Percentiles rank a stretch among this genome's conserved stretches.
Conservation (phyloP, 2,888 invertebrate genomes). For the Peribatodes rhomboidaria region DNA sequence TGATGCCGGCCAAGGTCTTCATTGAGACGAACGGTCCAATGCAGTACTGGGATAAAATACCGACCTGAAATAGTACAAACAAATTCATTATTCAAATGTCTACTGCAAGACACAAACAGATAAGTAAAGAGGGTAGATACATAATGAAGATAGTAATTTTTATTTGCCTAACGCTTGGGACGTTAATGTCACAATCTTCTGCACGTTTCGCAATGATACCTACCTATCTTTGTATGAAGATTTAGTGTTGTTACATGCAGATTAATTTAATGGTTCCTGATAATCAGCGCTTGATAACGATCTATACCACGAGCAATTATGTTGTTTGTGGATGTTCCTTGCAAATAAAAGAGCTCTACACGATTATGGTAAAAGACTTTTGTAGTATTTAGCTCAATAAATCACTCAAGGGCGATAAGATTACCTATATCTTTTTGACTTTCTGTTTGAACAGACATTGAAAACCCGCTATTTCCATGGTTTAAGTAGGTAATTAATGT, state of each 20-base stretch:
- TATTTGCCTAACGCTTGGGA: background rate
- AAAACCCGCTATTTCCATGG: constrained; percentile 31
- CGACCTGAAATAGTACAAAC: constrained; percentile 77
- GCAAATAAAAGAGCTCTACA: constrained; percentile 33
- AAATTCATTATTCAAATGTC: constrained; percentile 8
- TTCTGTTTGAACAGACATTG: constrained; percentile 5
- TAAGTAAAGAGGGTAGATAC: constrained; percentile 1
- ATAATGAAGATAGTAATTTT: constrained; percentile 2
- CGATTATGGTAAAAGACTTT: constrained; percentile 20
- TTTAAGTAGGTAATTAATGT: constrained; percentile 28
- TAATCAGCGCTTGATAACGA: constrained; percentile 19
- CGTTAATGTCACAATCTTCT: background rate
- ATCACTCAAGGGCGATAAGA: constrained; percentile 13
- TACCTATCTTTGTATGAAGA: constrained; percentile 15
- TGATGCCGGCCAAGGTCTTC: constrained; percentile 83
- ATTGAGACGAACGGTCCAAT: constrained; percentile 87
- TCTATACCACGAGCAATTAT: constrained; percentile 26
- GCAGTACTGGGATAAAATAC: constrained; percentile 87
- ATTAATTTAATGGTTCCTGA: constrained; percentile 10
- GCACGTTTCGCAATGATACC: background rate
- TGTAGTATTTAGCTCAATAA: constrained; percentile 11
- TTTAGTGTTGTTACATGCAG: constrained; percentile 5
- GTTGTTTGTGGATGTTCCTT: constrained; percentile 17
- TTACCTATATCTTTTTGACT: constrained; percentile 6
- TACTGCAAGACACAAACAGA: background rate